Percentiles rank a stretch among this genome's conserved stretches.
These are phyloP conservation scores for Ennomos quercinarius DNA, from an alignment of 2,888 invertebrate species.

Conservation along the genomic window DNA sequence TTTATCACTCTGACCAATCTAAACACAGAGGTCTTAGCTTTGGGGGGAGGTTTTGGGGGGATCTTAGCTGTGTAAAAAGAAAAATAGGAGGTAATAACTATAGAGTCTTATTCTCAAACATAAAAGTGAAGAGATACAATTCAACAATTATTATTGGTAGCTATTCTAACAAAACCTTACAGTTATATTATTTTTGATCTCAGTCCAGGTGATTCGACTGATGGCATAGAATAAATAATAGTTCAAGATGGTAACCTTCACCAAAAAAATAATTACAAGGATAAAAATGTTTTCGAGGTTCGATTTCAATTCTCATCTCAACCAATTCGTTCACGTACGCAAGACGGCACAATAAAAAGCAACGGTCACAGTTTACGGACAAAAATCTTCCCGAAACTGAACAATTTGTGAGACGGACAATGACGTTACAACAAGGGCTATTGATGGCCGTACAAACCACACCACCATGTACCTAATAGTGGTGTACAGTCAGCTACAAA, in stretches of 20 bases:
- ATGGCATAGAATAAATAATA: slow-evolving; percentile 19
- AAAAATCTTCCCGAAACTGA: slow-evolving; percentile 24
- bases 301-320: slow-evolving; percentile 5
- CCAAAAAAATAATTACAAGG: not conserved
- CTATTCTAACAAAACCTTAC: too few species aligned
- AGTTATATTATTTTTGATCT: too few species aligned
- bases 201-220: not conserved
- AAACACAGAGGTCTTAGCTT: too few species aligned
- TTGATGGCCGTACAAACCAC: not conserved
- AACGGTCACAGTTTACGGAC: slow-evolving; percentile 26
- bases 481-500: too few species aligned
- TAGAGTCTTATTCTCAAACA: too few species aligned
- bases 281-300: not conserved
- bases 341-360: slow-evolving; percentile 26
- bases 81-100: too few species aligned
- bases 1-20: too few species aligned
- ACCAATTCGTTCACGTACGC: slow-evolving; percentile 16
- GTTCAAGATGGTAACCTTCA: not conserved
- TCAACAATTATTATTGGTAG: too few species aligned
- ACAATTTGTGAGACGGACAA: slow-evolving; percentile 24
- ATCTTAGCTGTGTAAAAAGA: too few species aligned
- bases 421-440: slow-evolving; percentile 5
- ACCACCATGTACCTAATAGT: not conserved
- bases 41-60: too few species aligned
- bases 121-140: too few species aligned